Evolutionary conservation across 2,888 invertebrate genomes (phyloP).

Genomic region (Harpalus rufipes): DNA sequence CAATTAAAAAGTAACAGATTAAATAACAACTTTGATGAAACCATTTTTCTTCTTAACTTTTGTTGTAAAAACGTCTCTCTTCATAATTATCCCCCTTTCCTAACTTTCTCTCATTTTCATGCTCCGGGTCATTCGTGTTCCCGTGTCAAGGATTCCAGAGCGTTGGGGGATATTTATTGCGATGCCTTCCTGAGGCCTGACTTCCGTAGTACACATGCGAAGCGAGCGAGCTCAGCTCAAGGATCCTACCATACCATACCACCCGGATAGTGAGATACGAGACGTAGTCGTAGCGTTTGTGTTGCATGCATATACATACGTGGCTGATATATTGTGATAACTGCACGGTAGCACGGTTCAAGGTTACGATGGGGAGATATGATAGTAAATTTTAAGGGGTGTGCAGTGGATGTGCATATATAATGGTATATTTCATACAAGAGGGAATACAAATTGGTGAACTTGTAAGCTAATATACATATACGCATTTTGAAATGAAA

Average conservation of each 20-base stretch:
- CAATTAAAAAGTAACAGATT: too few species aligned
- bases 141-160: constrained; percentile 18
- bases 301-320: background rate
- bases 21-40: too few species aligned
- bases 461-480: too few species aligned
- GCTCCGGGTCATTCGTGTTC: background rate
- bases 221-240: background rate
- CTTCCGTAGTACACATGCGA: constrained; percentile 11
- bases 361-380: background rate
- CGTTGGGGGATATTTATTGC: constrained; percentile 44
- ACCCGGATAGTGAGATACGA: constrained; percentile 16
- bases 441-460: too few species aligned
- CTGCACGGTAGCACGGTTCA: too few species aligned
- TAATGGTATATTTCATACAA: too few species aligned
- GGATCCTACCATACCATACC: background rate
- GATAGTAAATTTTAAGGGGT: too few species aligned
- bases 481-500: too few species aligned
- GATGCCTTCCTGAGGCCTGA: constrained; percentile 41
- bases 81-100: background rate
- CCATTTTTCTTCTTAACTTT: too few species aligned
- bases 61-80: background rate
- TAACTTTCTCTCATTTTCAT: background rate
- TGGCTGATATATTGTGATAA: background rate
- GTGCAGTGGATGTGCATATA: too few species aligned
- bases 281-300: background rate